Evolutionary conservation across 2,888 invertebrate species (phyloP).

Genomic region (Cephus nigrinus): DNA sequence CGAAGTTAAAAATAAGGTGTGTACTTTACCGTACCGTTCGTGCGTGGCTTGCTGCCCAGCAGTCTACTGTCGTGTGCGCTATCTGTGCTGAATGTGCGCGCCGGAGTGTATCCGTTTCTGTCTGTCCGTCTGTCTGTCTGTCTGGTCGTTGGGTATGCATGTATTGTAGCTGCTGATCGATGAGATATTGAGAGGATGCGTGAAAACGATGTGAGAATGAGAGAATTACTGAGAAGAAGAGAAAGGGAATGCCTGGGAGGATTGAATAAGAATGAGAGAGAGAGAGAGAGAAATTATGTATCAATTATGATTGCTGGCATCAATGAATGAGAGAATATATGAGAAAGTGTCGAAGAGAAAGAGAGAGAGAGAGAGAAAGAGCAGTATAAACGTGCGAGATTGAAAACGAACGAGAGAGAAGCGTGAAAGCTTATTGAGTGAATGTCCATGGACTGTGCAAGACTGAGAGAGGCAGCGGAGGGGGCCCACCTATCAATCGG

Average conservation of each 20-base stretch:
- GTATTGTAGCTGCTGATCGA: neutral
- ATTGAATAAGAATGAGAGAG: constrained; percentile 15
- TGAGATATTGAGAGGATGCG: neutral
- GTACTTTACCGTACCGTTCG: constrained; percentile 48
- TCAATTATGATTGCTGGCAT: neutral
- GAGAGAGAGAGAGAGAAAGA: constrained; percentile 18
- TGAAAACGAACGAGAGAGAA: neutral
- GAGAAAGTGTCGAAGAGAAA: constrained; percentile 26
- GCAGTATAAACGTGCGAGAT: constrained; percentile 21
- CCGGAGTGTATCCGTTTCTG: constrained; percentile 13
- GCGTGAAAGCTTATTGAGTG: constrained; percentile 13
- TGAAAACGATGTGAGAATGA: constrained; percentile 1
- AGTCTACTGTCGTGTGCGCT: constrained; percentile 48
- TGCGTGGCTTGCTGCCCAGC: constrained; percentile 56
- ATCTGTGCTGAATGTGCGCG: constrained; percentile 22
- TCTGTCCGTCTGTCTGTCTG: constrained; percentile 15
- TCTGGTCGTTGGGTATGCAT: neutral
- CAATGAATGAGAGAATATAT: constrained; percentile 9
- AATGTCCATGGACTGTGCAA: constrained; percentile 56
- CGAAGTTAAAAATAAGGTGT: constrained; percentile 50
- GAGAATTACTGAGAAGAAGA: constrained; percentile 10
- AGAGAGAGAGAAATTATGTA: constrained; percentile 1
- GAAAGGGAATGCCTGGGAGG: constrained; percentile 11
- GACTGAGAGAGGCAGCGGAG: constrained; percentile 60
- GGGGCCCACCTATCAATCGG: constrained; percentile 49